Evolutionary conservation across 2,888 invertebrate species (phyloP).

Genomic region (Drosophila villosipedis): DNA sequence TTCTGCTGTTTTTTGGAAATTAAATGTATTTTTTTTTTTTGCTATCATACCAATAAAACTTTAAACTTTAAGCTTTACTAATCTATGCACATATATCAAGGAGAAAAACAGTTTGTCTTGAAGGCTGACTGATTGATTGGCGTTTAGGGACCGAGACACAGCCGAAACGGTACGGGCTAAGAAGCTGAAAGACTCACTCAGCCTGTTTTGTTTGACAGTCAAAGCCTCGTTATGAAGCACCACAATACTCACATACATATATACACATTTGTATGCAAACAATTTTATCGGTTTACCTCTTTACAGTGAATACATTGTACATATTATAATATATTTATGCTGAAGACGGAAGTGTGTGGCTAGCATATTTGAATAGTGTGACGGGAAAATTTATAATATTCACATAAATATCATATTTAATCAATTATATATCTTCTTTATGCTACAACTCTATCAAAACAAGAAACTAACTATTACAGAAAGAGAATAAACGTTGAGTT

Average conservation of each 20-base stretch:
- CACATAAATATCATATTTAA: not conserved
- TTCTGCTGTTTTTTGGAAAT: accelerated
- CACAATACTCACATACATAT: not conserved
- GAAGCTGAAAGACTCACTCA: not conserved
- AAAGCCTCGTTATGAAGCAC: not conserved
- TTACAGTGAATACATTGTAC: not conserved
- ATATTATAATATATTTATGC: not conserved
- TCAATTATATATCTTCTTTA: not conserved
- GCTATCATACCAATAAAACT: not conserved
- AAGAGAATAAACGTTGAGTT: too few species aligned
- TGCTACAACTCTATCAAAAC: not conserved
- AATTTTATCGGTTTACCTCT: not conserved
- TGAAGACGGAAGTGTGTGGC: not conserved
- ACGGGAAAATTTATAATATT: not conserved
- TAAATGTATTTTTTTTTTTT: not conserved
- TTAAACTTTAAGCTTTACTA: not conserved
- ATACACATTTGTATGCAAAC: not conserved
- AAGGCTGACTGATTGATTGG: not conserved
- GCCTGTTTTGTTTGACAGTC: not conserved
- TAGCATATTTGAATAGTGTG: not conserved
- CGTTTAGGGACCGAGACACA: not conserved
- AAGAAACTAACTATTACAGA: not conserved
- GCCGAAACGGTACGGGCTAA: not conserved
- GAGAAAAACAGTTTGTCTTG: not conserved
- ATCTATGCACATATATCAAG: not conserved